These are phyloP conservation scores for Sebastes alutus DNA, from an alignment of 2,797 vertebrate species.

Conservation along the genomic window DNA sequence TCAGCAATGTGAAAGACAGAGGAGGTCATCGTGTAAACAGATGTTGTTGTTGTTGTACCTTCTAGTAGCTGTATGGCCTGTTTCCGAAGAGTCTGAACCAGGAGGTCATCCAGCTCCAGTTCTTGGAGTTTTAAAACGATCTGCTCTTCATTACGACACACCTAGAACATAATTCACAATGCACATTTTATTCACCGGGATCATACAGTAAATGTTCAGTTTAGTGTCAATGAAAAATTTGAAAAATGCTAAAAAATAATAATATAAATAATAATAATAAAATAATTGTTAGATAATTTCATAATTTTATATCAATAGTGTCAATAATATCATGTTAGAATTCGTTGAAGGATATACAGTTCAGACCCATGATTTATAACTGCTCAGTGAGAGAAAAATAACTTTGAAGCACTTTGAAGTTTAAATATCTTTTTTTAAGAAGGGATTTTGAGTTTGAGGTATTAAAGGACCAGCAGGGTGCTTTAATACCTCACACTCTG, in stretches of 20 bases:
- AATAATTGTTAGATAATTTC: not conserved
- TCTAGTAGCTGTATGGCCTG: constrained; percentile 94
- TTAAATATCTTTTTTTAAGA: constrained; percentile 26
- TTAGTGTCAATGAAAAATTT: not conserved
- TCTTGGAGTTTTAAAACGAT: constrained; percentile 94
- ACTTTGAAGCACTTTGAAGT: not conserved
- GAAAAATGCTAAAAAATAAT: too few relatives aligned
- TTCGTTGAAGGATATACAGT: not conserved
- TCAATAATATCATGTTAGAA: not conserved
- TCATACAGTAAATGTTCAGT: not conserved
- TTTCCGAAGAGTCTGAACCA: constrained; percentile 94
- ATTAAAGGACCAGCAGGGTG: constrained; percentile 3
- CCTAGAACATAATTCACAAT: constrained; percentile 56
- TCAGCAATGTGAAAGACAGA: not conserved
- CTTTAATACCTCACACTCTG: constrained; percentile 1
- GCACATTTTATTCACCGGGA: not conserved
- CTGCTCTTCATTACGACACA: constrained; percentile 98
- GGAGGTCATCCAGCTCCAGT: constrained; percentile 90
- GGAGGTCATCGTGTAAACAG: fast-evolving
- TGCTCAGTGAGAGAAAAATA: not conserved
- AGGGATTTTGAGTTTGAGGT: not conserved
- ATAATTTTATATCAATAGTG: not conserved
- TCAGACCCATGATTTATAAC: not conserved
- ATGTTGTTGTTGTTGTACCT: constrained; percentile 76
- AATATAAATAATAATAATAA: too few relatives aligned